Conservation (phyloP, 2,113 vertebrate species). For the Phycodurus eques region DNA sequence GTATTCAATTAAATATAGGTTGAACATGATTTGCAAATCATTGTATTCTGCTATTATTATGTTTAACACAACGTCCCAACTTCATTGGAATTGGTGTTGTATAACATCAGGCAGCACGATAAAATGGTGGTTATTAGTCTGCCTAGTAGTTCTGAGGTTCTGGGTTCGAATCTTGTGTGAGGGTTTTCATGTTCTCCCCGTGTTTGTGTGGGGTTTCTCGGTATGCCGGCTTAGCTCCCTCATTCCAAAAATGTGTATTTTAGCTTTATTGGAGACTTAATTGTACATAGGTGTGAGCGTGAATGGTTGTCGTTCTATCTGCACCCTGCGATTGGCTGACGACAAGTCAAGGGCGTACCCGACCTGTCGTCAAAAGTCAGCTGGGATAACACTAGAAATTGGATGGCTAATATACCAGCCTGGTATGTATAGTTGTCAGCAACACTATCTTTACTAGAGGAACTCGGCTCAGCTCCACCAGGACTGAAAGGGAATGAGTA, state of each 20-base stretch:
- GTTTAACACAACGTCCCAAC: too few relatives aligned
- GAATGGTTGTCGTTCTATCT: too few relatives aligned
- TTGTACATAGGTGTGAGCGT: too few relatives aligned
- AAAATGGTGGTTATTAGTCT: not conserved
- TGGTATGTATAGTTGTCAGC: not conserved
- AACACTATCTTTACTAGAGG: not conserved
- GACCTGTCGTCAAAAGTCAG: too few relatives aligned
- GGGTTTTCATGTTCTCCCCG: not conserved
- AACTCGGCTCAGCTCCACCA: not conserved
- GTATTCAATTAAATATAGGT: too few relatives aligned
- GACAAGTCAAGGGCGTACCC: too few relatives aligned
- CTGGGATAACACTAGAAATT: too few relatives aligned
- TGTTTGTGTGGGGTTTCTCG: too few relatives aligned
- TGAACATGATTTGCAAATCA: too few relatives aligned
- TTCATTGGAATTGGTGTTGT: not conserved
- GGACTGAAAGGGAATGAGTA: slow-evolving; percentile 19
- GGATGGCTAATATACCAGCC: too few relatives aligned
- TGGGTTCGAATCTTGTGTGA: not conserved
- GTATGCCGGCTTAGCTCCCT: not conserved
- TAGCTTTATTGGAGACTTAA: not conserved
- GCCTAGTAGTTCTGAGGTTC: not conserved
- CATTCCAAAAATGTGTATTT: not conserved
- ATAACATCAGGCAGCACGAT: not conserved
- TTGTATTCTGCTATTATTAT: too few relatives aligned
- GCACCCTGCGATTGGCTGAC: too few relatives aligned